A percentile compares a stretch with the other conserved stretches of the same genome.
Evolutionary conservation across 2,113 vertebrate genomes (phyloP).

Genomic region (Typhlomys cinereus): DNA sequence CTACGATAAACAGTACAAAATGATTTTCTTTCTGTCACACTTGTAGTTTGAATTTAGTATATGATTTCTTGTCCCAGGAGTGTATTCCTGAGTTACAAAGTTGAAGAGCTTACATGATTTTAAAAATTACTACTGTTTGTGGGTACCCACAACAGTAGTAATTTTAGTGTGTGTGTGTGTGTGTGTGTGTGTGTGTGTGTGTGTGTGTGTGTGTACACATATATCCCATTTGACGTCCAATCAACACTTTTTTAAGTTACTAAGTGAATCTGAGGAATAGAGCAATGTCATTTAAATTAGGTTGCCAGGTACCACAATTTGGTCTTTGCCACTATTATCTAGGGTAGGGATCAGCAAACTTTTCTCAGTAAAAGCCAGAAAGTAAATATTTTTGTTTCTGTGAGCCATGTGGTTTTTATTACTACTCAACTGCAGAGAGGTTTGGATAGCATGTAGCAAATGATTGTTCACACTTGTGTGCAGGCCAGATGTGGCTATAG

Average conservation of each 20-base stretch:
- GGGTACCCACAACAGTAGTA: too few relatives aligned
- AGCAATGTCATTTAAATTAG: neutral
- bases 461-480: too few relatives aligned
- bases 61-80: neutral
- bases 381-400: neutral
- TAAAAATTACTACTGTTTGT: neutral
- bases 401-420: neutral
- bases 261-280: neutral
- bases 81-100: neutral
- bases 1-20: neutral
- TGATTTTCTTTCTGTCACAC: neutral
- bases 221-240: neutral
- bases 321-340: neutral
- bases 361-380: neutral
- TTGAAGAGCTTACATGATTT: neutral
- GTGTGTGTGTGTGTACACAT: too few relatives aligned
- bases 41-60: neutral
- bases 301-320: neutral
- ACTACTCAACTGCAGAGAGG: neutral
- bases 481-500: neutral
- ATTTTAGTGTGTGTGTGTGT: too few relatives aligned
- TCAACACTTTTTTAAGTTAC: neutral
- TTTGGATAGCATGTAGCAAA: neutral
- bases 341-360: neutral
- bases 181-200: too few relatives aligned